Conservation (phyloP, 2,888 invertebrate species). For the Steinernema scapterisci region DNA sequence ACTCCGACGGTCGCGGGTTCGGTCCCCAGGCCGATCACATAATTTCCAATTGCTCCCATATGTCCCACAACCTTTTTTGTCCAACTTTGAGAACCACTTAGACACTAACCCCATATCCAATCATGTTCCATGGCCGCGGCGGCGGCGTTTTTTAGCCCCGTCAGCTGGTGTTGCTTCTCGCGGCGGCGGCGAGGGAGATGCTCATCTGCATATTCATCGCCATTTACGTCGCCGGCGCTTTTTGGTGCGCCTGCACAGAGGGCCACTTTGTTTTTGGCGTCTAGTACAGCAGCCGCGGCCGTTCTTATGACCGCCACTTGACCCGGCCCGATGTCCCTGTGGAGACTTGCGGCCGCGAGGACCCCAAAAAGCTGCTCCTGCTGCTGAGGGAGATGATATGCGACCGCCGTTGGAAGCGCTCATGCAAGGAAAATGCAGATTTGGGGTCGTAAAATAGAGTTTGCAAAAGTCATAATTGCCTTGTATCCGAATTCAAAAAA, state of each 20-base stretch:
- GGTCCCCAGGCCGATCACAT: background rate
- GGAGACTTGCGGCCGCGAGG: too few species aligned
- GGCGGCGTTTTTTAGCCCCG: background rate
- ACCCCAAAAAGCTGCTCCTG: background rate
- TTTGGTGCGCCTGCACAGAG: background rate
- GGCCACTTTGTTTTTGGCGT: conserved; percentile 29
- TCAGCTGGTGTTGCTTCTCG: conserved; percentile 22
- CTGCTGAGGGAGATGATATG: background rate
- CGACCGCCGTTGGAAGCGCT: background rate
- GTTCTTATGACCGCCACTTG: conserved; percentile 30
- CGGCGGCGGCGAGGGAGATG: too few species aligned
- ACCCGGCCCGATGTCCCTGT: conserved; percentile 5
- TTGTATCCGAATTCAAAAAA: too few species aligned
- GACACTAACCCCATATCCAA: background rate
- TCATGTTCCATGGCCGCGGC: background rate
- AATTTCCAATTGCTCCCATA: too few species aligned
- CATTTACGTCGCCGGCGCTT: conserved; percentile 18
- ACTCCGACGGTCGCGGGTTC: background rate
- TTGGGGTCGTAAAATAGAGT: background rate
- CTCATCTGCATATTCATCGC: conserved; percentile 16
- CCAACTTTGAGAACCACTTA: background rate
- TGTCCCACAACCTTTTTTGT: background rate
- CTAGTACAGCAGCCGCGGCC: too few species aligned
- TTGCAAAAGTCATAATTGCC: too few species aligned
- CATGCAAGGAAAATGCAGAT: background rate